These are phyloP conservation scores for Tuta absoluta DNA, from an alignment of 2,888 invertebrate genomes.

Conservation along the genomic window DNA sequence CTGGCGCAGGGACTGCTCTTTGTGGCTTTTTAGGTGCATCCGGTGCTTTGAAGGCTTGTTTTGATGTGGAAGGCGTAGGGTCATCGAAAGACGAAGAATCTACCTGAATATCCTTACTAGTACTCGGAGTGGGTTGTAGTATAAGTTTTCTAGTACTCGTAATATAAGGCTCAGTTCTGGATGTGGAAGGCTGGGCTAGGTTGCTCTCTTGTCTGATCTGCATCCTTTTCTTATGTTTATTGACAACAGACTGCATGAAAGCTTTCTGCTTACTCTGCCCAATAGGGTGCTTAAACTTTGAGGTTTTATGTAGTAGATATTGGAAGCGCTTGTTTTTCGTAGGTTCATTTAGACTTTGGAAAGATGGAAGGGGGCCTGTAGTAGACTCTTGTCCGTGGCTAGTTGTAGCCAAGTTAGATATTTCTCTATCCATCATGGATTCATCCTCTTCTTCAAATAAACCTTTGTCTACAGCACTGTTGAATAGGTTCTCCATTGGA, in stretches of 20 bases:
- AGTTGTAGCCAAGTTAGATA: slow-evolving; percentile 75
- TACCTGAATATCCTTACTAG: slow-evolving; percentile 46
- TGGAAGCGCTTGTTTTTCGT: slow-evolving; percentile 77
- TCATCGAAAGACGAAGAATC: slow-evolving; percentile 58
- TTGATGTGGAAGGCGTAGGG: slow-evolving; percentile 67
- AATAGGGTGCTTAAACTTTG: slow-evolving; percentile 76
- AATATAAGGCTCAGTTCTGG: slow-evolving; percentile 66
- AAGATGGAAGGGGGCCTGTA: slow-evolving; percentile 65
- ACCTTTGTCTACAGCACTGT: slow-evolving; percentile 76
- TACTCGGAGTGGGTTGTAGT: slow-evolving; percentile 51
- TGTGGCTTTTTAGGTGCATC: slow-evolving; percentile 68
- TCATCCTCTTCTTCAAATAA: slow-evolving; percentile 74
- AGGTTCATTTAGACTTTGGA: slow-evolving; percentile 74
- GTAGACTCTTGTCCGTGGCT: slow-evolving; percentile 71
- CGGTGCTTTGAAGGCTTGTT: slow-evolving; percentile 64
- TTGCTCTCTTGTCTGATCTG: slow-evolving; percentile 61
- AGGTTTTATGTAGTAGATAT: slow-evolving; percentile 76
- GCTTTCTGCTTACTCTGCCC: slow-evolving; percentile 76
- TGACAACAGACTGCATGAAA: slow-evolving; percentile 77
- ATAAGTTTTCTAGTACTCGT: slow-evolving; percentile 65
- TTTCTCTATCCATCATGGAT: slow-evolving; percentile 75
- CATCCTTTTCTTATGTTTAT: slow-evolving; percentile 77
- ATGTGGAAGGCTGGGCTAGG: slow-evolving; percentile 68
- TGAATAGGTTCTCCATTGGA: slow-evolving; percentile 77
- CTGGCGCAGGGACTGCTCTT: slow-evolving; percentile 62